Percentiles rank a stretch among this genome's conserved stretches.
phyloP scores from a whole-genome alignment of 2,797 vertebrate genomes.

The Squalus acanthias region DNA sequence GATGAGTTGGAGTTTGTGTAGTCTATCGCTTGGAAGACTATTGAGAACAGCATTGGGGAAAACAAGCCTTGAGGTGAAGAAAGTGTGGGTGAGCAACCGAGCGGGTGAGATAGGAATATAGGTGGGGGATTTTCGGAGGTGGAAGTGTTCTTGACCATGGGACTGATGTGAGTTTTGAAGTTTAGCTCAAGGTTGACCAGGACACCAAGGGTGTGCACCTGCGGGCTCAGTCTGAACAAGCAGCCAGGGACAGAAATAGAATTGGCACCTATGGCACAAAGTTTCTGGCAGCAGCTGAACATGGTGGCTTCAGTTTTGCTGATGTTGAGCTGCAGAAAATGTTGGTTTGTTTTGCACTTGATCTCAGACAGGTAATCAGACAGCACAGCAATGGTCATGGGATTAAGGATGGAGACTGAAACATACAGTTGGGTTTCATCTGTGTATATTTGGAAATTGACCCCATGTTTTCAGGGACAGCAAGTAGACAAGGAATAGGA shows the following conservation, averaged over 20 bases:
- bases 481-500: not conserved
- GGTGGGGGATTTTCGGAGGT: not conserved
- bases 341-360: not conserved
- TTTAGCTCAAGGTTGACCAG: not conserved
- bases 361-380: not conserved
- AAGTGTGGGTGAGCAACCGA: not conserved
- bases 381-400: not conserved
- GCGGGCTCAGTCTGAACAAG: not conserved
- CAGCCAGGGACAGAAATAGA: not conserved
- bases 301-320: not conserved
- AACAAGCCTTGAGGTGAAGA: not conserved
- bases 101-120: not conserved
- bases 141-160: not conserved
- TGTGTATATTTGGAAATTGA: not conserved
- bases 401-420: not conserved
- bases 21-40: not conserved
- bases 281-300: not conserved
- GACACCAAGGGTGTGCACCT: not conserved
- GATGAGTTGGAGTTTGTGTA: not conserved
- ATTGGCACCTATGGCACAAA: not conserved
- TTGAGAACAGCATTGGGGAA: not conserved
- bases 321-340: not conserved
- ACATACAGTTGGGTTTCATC: not conserved
- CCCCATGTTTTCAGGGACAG: not conserved
- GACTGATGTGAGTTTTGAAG: not conserved